These are phyloP conservation scores for Oryzias javanicus DNA, from an alignment of 2,113 vertebrate species.

Conservation along the genomic window DNA sequence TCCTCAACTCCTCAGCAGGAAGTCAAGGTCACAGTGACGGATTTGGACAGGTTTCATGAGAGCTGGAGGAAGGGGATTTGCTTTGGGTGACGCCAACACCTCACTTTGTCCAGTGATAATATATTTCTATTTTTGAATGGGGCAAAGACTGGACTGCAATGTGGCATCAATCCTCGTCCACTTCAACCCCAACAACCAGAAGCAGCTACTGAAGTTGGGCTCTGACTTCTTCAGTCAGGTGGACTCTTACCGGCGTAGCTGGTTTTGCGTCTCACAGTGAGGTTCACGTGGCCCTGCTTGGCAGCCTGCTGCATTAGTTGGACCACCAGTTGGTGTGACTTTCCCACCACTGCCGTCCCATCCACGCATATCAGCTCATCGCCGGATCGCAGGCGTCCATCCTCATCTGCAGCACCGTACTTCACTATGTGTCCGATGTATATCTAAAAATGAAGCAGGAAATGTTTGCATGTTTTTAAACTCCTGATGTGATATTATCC, in stretches of 20 bases:
- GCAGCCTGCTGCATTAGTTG: conserved; percentile 99
- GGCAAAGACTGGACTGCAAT: no score
- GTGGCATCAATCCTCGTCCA: no score
- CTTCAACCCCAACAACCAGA: not conserved
- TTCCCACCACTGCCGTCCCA: conserved; percentile 94
- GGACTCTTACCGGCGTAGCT: conserved; percentile 84
- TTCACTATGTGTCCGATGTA: conserved; percentile 99
- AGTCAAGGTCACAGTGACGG: no score
- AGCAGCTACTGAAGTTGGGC: not conserved
- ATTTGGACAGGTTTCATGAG: no score
- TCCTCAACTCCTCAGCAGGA: no score
- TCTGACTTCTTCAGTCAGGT: not conserved
- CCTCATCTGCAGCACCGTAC: conserved; percentile 93
- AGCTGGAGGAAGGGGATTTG: no score
- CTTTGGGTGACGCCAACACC: no score
- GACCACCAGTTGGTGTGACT: conserved; percentile 97
- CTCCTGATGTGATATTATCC: no score
- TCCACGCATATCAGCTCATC: conserved; percentile 97
- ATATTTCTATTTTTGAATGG: no score
- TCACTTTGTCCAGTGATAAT: no score
- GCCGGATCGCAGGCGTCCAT: conserved; percentile 92
- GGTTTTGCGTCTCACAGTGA: conserved; percentile 94
- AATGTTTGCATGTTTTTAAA: no score
- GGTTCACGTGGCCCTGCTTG: conserved; percentile 97
- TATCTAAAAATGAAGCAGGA: conserved; percentile 76